These are phyloP conservation scores for Busseola fusca DNA, from an alignment of 2,888 invertebrate species.

Conservation along the genomic window DNA sequence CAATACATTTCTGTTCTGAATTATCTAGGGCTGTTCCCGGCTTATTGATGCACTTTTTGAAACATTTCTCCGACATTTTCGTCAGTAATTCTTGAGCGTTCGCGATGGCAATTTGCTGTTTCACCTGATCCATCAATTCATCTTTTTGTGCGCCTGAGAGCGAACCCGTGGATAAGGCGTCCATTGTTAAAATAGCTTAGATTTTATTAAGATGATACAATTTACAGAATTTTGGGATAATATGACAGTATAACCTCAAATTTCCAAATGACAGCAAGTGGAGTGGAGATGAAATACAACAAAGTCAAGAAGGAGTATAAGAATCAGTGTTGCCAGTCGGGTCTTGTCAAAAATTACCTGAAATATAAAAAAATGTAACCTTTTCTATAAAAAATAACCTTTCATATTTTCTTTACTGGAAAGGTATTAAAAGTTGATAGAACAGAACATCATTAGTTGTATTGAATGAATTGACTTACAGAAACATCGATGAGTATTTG, in stretches of 20 bases:
- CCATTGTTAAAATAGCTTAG: conserved; percentile 82
- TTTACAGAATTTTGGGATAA: conserved; percentile 58
- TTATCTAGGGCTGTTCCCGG: conserved; percentile 96
- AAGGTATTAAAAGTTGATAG: too few relatives aligned
- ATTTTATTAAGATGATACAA: conserved; percentile 52
- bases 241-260: conserved; percentile 76
- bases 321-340: too few relatives aligned
- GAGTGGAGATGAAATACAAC: background rate
- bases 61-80: conserved; percentile 99
- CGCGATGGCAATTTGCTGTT: conserved; percentile 97
- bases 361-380: too few relatives aligned
- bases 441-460: too few relatives aligned
- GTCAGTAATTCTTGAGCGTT: conserved; percentile 97
- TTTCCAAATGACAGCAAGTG: conserved; percentile 46
- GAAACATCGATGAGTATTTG: too few relatives aligned
- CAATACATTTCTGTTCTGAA: conserved; percentile 98
- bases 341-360: too few relatives aligned
- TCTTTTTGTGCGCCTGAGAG: conserved; percentile 93
- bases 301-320: too few relatives aligned
- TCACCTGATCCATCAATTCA: conserved; percentile 97
- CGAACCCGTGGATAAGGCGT: conserved; percentile 87
- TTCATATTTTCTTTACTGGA: too few relatives aligned
- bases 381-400: too few relatives aligned
- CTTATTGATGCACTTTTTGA: conserved; percentile 97
- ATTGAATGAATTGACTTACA: too few relatives aligned